These are phyloP conservation scores for Malurus splendens DNA, from an alignment of 2,797 vertebrate species.

Conservation along the genomic window DNA sequence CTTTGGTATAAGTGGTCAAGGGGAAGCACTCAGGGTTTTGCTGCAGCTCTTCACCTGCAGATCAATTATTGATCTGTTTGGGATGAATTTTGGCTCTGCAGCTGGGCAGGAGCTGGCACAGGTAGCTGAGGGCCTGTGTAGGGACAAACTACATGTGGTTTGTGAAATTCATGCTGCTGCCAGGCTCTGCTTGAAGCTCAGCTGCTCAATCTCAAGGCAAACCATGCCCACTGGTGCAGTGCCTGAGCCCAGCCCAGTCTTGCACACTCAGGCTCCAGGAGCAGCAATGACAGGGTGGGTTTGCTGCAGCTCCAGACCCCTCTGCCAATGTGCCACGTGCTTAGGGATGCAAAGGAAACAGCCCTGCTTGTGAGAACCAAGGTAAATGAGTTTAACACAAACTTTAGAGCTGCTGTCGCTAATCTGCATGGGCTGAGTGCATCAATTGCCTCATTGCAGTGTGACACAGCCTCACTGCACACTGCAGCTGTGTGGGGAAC, in stretches of 20 bases:
- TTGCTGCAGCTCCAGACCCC: neutral
- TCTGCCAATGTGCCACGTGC: neutral
- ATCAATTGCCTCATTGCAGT: neutral
- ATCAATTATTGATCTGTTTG: neutral
- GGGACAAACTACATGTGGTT: accelerated
- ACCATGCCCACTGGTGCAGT: neutral
- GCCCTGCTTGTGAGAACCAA: neutral
- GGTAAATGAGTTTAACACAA: neutral
- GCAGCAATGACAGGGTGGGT: accelerated
- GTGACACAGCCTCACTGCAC: neutral
- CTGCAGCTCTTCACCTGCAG: neutral
- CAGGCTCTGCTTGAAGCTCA: neutral
- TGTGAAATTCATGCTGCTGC: neutral
- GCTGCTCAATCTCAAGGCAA: neutral
- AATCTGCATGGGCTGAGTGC: neutral
- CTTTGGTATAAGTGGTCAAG: neutral
- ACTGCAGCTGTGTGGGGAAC: neutral
- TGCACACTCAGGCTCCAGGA: neutral
- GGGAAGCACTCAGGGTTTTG: neutral
- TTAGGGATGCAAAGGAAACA: neutral
- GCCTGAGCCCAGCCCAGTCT: neutral
- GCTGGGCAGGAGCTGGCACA: neutral
- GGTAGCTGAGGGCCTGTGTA: neutral
- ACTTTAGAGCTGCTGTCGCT: neutral
- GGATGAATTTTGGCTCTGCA: neutral